Evolutionary conservation across 35 echinoderm and acorn worm species (phyloP).

Genomic region (Patiria miniata): DNA sequence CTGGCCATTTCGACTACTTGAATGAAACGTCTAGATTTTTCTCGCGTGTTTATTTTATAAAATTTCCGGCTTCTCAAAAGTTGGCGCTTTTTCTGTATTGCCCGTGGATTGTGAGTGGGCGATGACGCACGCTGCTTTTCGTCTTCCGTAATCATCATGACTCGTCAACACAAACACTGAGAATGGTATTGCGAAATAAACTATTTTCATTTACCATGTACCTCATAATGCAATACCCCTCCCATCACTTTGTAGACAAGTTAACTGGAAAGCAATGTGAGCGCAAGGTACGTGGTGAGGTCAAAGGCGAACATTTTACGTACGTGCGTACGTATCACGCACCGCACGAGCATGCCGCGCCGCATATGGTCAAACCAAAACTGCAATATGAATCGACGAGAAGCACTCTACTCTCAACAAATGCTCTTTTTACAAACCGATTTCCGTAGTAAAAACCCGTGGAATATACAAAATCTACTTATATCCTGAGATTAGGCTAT

Average conservation of each 20-base stretch:
- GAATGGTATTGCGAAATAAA: constrained; percentile 2
- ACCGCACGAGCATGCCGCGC: too few relatives aligned
- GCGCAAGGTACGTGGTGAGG: neutral
- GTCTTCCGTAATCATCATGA: too few relatives aligned
- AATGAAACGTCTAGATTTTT: too few relatives aligned
- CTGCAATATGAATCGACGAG: constrained; percentile 36
- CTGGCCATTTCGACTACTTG: too few relatives aligned
- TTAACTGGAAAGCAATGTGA: neutral
- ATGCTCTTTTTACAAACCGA: constrained; percentile 2
- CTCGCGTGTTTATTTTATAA: too few relatives aligned
- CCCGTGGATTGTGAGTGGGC: too few relatives aligned
- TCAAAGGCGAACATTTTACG: constrained; percentile 14
- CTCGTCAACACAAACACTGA: too few relatives aligned
- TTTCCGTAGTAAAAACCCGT: constrained; percentile 52
- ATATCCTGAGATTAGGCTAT: constrained; percentile 56
- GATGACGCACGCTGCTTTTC: too few relatives aligned
- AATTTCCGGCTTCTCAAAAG: too few relatives aligned
- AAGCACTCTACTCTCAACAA: neutral
- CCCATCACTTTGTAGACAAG: neutral
- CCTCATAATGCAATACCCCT: neutral
- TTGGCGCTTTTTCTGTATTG: too few relatives aligned
- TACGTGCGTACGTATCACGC: neutral
- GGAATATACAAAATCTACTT: constrained; percentile 63
- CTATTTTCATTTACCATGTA: neutral
- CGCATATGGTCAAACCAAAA: constrained; percentile 44